Base-by-base conservation (phyloP, 2,888 invertebrate species). In the Drosophila meridiana region DNA sequence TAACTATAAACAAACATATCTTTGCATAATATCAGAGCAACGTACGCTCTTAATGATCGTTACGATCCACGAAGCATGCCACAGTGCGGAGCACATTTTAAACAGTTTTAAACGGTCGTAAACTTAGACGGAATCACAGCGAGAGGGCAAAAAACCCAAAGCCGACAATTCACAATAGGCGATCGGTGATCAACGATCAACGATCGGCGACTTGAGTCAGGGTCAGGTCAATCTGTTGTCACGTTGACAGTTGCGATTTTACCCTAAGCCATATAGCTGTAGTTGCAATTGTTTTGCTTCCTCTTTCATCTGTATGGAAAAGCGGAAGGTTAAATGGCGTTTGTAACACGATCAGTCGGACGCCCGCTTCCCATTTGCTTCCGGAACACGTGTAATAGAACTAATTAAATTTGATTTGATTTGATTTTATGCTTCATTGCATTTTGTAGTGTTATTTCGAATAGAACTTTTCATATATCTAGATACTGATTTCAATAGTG, bases 361-460 rank as follows among this genome's bases (percentile, higher is more conserved):
- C 62, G 55, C 56, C 38, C 58, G 68, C 64, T 52, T 52, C 34
- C 38, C 47, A 58, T 73, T 87, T 67, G 62, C 72, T 78, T 90
- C 90, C 90, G 90, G 83, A 84, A 71, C 73, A 87, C 90, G 78
- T 82, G 82, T 69, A 83, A 78, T 75, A 56, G 42, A 65, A 50
- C 55, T 50, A 87, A 87, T 85, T 89, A 64, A 78, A 78, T 66
- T 70, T 79, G 36, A 85, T 90, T 87, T 75, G 70, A 57, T 58
- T 58, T 36, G 58, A 45, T 34, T 45, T 82, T 14, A 71, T 58
- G 80, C 79, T 72, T 63, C 59, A 80, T 69, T 78, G 69, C 42
- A 26, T 59, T 69, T 57, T 8, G 40, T 52, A 36, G 47, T 48
- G 36, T 34, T 13, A 9, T 57, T 48, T 14, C 48, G 32, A 14